These are phyloP conservation scores for Pogoniulus pusillus DNA, from an alignment of 2,797 vertebrate species.

Conservation along the genomic window DNA sequence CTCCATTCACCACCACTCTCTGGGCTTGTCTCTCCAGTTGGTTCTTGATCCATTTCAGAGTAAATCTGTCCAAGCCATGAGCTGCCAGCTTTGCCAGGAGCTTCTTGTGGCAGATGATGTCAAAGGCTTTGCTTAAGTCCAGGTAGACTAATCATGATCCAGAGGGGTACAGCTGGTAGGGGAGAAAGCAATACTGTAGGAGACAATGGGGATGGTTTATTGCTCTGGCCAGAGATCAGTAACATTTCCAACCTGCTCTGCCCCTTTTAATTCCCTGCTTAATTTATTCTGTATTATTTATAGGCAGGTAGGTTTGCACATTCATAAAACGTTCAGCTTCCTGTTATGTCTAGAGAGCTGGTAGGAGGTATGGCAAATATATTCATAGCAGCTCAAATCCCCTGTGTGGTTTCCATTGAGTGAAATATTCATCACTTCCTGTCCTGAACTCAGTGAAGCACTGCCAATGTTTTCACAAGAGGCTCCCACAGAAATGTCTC, in stretches of 20 bases:
- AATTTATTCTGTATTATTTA: conserved; percentile 41
- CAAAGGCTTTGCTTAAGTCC: no score
- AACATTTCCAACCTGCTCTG: conserved; percentile 17
- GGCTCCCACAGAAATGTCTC: not conserved
- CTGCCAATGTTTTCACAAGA: conserved; percentile 7
- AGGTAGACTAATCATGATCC: not conserved
- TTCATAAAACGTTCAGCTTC: conserved; percentile 41
- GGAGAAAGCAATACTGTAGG: not conserved
- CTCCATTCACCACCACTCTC: no score
- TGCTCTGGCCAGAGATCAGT: not conserved
- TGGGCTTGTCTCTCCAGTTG: no score
- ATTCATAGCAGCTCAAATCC: conserved; percentile 17
- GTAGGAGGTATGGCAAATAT: conserved; percentile 49
- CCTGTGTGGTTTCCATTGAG: conserved; percentile 37
- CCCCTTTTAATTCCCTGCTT: not conserved
- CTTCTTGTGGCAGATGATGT: no score
- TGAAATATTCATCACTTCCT: conserved; percentile 52
- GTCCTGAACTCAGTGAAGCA: not conserved
- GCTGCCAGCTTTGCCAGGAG: no score
- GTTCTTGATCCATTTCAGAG: no score
- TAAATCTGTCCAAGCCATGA: no score
- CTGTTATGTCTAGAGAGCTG: conserved; percentile 45
- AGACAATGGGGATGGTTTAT: conserved; percentile 1
- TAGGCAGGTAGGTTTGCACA: conserved; percentile 43
- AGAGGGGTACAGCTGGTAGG: not conserved